phyloP scores from a whole-genome alignment of 2,888 invertebrate species.

The Selenia dentaria region DNA sequence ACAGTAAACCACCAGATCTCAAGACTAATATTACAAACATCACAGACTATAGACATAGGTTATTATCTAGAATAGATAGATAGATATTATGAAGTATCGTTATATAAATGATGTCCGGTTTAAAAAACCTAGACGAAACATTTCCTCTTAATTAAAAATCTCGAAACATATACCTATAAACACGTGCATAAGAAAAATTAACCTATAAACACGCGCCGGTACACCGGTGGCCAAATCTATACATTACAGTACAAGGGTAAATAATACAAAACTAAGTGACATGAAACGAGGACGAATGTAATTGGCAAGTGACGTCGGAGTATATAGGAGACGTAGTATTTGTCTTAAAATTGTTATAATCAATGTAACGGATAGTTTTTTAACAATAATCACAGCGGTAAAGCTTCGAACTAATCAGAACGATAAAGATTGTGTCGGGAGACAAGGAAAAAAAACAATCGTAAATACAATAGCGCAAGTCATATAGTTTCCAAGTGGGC shows the following conservation, averaged over 20 bases:
- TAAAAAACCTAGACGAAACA: too few species aligned
- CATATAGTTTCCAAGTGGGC: constrained; percentile 74
- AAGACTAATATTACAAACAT: too few species aligned
- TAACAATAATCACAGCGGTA: constrained; percentile 80
- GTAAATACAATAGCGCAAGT: constrained; percentile 80
- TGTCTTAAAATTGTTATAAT: constrained; percentile 54
- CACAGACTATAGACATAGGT: too few species aligned
- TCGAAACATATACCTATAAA: not conserved
- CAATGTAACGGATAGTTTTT: constrained; percentile 59
- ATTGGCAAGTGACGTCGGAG: not conserved
- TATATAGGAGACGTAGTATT: constrained; percentile 22
- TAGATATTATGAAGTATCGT: too few species aligned
- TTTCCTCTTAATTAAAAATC: constrained; percentile 15
- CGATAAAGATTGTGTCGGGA: constrained; percentile 82
- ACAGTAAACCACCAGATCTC: too few species aligned
- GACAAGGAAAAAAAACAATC: constrained; percentile 81
- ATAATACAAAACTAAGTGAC: constrained; percentile 8
- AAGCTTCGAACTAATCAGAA: constrained; percentile 80
- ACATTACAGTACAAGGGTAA: too few species aligned
- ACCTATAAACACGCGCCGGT: not conserved
- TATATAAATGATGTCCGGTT: too few species aligned
- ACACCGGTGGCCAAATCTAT: too few species aligned
- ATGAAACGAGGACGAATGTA: not conserved
- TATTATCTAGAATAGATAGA: too few species aligned
- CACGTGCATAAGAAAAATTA: constrained; percentile 8